Conservation (phyloP, 2,888 invertebrate species). For the Parnassius apollo region DNA sequence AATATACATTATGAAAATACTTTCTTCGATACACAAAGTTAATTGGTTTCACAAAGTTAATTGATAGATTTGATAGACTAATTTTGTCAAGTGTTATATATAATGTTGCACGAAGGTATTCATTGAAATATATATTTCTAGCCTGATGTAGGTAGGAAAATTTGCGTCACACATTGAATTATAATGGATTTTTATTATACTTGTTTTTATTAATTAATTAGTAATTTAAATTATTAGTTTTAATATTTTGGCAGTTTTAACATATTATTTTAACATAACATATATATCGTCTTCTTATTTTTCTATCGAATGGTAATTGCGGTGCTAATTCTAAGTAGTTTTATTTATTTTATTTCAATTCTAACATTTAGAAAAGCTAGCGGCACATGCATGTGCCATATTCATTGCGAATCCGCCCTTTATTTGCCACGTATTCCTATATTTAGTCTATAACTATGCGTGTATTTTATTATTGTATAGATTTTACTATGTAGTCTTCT, state of each 20-base stretch:
- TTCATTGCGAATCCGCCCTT: constrained; percentile 43
- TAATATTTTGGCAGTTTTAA: no score
- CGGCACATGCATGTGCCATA: constrained; percentile 44
- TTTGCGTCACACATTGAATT: background rate
- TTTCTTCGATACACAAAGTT: background rate
- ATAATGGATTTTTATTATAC: background rate
- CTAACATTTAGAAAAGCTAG: constrained; percentile 43
- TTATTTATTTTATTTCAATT: constrained; percentile 14
- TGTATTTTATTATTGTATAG: constrained; percentile 24
- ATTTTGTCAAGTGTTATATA: background rate
- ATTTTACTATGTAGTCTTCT: constrained; percentile 23
- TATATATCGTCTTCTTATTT: background rate
- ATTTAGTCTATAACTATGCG: constrained; percentile 20
- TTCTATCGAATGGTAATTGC: constrained; percentile 2
- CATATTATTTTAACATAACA: background rate
- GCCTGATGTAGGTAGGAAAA: background rate
- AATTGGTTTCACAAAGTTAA: background rate
- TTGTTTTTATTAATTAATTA: no score
- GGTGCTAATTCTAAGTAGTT: constrained; percentile 20
- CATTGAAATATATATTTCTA: background rate
- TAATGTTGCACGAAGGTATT: background rate
- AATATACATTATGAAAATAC: no score
- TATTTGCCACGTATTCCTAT: constrained; percentile 40
- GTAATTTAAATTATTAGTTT: no score
- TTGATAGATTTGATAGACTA: background rate